These are phyloP conservation scores for Watsonalla cultraria DNA, from an alignment of 2,888 invertebrate species.

Conservation along the genomic window DNA sequence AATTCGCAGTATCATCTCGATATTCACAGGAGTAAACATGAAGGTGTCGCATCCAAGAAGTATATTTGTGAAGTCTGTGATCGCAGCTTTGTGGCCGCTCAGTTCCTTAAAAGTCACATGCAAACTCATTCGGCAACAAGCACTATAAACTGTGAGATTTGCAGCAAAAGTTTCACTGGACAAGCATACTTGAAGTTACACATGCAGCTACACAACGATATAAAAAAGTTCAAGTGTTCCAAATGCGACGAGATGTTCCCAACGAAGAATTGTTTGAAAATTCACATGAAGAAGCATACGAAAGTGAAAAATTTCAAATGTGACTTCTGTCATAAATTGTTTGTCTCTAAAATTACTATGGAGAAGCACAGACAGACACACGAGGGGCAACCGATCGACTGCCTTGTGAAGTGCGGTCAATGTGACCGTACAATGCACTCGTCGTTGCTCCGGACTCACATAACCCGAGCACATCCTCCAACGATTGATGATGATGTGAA, in stretches of 20 bases:
- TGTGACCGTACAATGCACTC: conserved; percentile 71
- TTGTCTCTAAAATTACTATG: conserved; percentile 73
- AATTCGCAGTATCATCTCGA: conserved; percentile 72
- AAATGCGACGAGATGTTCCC: conserved; percentile 73
- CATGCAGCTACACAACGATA: conserved; percentile 71
- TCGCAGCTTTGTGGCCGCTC: conserved; percentile 68
- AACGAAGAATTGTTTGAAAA: conserved; percentile 69
- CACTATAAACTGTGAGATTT: conserved; percentile 70
- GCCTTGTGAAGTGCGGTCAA: conserved; percentile 67
- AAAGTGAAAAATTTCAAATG: conserved; percentile 74
- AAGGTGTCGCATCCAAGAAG: conserved; percentile 62
- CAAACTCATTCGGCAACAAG: conserved; percentile 65
- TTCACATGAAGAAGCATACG: conserved; percentile 72
- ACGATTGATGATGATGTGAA: conserved; percentile 66
- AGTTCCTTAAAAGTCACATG: conserved; percentile 72
- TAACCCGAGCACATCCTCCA: conserved; percentile 56
- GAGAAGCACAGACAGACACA: conserved; percentile 67
- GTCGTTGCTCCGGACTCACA: conserved; percentile 58
- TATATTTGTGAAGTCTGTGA: conserved; percentile 68
- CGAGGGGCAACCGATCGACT: conserved; percentile 68
- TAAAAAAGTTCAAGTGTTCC: conserved; percentile 70
- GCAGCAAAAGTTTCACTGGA: conserved; percentile 65
- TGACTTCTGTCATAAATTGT: conserved; percentile 64
- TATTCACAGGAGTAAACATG: conserved; percentile 70
- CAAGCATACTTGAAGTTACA: conserved; percentile 70